Conservation (phyloP, 2,797 vertebrate species). For the Tangara arthus region DNA sequence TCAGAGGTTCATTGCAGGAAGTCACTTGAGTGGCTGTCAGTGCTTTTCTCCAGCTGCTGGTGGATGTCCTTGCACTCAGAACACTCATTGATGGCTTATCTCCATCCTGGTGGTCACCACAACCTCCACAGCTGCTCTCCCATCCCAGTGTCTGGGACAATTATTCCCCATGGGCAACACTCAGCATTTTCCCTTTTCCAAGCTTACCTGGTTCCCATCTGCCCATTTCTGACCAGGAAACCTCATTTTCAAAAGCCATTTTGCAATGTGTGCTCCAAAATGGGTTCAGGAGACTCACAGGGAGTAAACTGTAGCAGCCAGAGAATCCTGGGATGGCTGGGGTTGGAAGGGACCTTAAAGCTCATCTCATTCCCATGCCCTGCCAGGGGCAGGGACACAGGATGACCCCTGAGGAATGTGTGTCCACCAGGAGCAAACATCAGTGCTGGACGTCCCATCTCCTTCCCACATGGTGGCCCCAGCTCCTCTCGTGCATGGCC, state of each 20-base stretch:
- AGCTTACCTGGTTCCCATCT: no score
- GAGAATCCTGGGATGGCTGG: not conserved
- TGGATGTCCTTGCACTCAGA: not conserved
- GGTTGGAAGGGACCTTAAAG: not conserved
- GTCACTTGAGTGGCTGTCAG: accelerated
- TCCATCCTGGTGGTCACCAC: not conserved
- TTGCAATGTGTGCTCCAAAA: not conserved
- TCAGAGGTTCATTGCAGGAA: not conserved
- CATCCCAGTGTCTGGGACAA: not conserved
- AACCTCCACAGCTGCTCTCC: not conserved
- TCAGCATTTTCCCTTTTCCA: not conserved
- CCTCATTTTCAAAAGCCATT: not conserved
- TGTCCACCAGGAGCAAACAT: not conserved
- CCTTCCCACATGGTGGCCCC: not conserved
- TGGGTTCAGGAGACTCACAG: accelerated
- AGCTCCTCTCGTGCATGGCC: accelerated
- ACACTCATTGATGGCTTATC: not conserved
- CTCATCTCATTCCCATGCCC: not conserved
- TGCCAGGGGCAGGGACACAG: not conserved
- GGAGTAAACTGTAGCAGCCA: accelerated
- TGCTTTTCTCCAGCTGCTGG: not conserved
- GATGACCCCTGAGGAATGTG: not conserved
- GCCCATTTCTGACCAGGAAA: not conserved
- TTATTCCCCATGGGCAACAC: not conserved
- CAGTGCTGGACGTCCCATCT: not conserved